Conservation (phyloP, 2,113 vertebrate species). For the Bufo bufo region DNA sequence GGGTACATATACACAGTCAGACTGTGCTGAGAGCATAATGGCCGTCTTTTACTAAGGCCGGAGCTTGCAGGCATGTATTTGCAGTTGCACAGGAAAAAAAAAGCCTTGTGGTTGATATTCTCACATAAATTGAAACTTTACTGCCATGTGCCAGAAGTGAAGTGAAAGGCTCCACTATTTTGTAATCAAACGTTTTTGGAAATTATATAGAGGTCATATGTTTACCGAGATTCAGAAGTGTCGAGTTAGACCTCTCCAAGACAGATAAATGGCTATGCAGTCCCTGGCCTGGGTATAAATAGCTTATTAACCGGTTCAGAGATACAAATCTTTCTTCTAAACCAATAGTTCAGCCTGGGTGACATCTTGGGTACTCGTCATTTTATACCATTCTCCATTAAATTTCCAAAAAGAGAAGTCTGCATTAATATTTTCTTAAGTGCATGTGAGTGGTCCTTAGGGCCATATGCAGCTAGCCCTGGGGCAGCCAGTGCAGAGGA, state of each 20-base stretch:
- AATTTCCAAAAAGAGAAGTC: neutral
- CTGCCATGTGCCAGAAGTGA: slow-evolving; percentile 71
- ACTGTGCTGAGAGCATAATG: slow-evolving; percentile 74
- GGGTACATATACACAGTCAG: slow-evolving; percentile 68
- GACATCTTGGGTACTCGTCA: neutral
- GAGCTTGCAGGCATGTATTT: slow-evolving; percentile 74
- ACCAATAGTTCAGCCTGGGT: slow-evolving; percentile 41
- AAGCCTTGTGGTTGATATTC: slow-evolving; percentile 67
- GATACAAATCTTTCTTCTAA: slow-evolving; percentile 63
- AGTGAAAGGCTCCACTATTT: slow-evolving; percentile 79
- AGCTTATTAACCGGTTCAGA: slow-evolving; percentile 71
- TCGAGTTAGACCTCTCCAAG: slow-evolving; percentile 62
- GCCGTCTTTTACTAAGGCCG: slow-evolving; percentile 71
- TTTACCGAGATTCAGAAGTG: slow-evolving; percentile 66
- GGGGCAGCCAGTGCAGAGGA: no score
- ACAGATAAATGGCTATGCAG: slow-evolving; percentile 63
- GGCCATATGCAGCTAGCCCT: no score
- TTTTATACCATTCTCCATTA: neutral
- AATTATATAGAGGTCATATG: slow-evolving; percentile 70
- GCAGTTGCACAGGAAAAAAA: slow-evolving; percentile 71
- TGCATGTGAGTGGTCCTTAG: no score
- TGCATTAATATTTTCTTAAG: no score
- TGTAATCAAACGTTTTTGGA: slow-evolving; percentile 74
- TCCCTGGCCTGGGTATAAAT: slow-evolving; percentile 66
- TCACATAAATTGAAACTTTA: slow-evolving; percentile 69